A percentile compares a stretch with the other conserved stretches of the same genome.
phyloP scores from a whole-genome alignment of 2,113 vertebrate genomes.

The Hystrix brachyura region DNA sequence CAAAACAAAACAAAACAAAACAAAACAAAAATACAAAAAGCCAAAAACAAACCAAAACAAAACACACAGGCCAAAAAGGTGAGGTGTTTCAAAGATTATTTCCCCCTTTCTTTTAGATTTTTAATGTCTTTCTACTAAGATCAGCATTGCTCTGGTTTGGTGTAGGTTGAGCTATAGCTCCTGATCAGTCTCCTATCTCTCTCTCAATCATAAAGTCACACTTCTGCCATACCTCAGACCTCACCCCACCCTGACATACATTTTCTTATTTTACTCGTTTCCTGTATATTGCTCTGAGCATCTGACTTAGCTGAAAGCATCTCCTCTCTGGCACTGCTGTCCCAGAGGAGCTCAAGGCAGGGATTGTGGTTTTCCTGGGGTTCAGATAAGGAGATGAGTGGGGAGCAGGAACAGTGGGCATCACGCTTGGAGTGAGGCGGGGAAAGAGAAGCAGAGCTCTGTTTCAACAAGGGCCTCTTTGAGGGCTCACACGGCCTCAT shows the following conservation, averaged over 20 bases:
- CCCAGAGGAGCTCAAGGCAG: background rate
- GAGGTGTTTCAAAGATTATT: background rate
- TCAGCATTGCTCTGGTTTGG: background rate
- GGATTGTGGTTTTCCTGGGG: background rate
- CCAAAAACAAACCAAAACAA: background rate
- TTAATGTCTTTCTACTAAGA: background rate
- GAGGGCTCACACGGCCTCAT: conserved; percentile 26
- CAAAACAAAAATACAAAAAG: too few species aligned
- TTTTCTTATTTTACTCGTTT: background rate
- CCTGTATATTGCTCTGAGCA: background rate
- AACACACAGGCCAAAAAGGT: background rate
- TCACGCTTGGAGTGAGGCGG: background rate
- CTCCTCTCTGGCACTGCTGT: too few species aligned
- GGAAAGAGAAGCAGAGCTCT: background rate
- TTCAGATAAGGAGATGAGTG: background rate
- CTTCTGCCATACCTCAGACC: background rate
- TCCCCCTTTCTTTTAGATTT: background rate
- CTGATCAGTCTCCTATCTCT: background rate
- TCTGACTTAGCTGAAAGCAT: background rate
- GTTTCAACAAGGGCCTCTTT: conserved; percentile 62
- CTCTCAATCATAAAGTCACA: background rate
- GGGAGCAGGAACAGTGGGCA: background rate
- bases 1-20: background rate
- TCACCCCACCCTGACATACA: background rate
- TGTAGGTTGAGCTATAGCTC: background rate